Conservation (phyloP, 92 coral and sea anemone species). For the Heteractis magnifica region DNA sequence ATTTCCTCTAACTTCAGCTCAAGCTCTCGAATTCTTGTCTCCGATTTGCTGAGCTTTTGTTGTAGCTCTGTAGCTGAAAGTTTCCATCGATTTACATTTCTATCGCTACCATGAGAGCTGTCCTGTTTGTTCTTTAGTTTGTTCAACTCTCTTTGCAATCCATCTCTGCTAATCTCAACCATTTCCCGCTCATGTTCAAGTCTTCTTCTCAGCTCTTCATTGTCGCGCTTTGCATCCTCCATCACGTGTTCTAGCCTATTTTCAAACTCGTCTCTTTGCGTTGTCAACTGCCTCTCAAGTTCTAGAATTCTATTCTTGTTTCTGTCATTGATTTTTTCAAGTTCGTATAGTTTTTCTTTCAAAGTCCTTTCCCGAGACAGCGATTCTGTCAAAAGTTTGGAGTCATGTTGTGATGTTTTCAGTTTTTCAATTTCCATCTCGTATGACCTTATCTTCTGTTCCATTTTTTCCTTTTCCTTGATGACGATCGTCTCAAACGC, state of each 20-base stretch:
- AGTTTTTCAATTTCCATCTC: constrained; percentile 26
- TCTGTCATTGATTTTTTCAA: constrained; percentile 25
- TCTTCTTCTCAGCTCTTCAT: constrained; percentile 45
- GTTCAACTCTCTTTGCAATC: constrained; percentile 42
- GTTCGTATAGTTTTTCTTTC: constrained; percentile 34
- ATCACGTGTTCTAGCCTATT: constrained; percentile 35
- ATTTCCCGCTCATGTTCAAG: constrained; percentile 61
- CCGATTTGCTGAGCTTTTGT: constrained; percentile 1
- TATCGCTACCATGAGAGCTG: neutral
- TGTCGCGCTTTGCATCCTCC: constrained; percentile 44
- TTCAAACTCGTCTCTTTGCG: constrained; percentile 34
- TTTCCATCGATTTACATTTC: neutral
- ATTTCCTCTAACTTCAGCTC: constrained; percentile 13
- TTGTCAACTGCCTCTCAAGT: constrained; percentile 38
- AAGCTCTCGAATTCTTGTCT: neutral
- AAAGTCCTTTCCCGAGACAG: constrained; percentile 34
- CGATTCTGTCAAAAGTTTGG: constrained; percentile 8
- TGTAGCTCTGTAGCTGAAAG: neutral
- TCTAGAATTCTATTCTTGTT: constrained; percentile 35
- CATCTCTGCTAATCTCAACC: constrained; percentile 45
- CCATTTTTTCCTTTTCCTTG: constrained; percentile 5
- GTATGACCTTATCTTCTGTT: constrained; percentile 14
- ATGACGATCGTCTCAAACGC: constrained; percentile 17
- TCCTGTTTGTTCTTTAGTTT: constrained; percentile 23
- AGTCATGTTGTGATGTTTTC: neutral